Base-by-base conservation (phyloP, 2,797 vertebrate species). In the Sciurus carolinensis region DNA sequence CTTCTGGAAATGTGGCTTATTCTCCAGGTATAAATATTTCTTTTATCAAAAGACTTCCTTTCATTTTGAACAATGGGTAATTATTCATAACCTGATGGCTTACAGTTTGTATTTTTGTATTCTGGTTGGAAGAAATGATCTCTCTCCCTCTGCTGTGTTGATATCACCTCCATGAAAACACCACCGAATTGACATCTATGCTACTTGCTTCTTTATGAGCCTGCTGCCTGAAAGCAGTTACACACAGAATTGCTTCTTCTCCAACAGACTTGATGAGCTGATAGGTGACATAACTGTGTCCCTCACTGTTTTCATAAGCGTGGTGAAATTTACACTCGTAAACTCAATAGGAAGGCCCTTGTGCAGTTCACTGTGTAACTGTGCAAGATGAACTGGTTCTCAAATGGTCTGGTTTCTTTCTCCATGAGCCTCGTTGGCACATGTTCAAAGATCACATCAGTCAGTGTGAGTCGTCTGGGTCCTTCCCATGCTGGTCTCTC, bases 341-440 rank as follows among this genome's bases (percentile, higher is more conserved):
- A 39, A 81, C 57, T 77, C 62, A 73, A 24, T 28, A 83, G 18
- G 77, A 47, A 22, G 36, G 81, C 50, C 15, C 26, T 66, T 42
- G 66, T 88, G 67, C 66, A 67, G 92, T 84, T 89, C 22, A 0
- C 57, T 18, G 11, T 5, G 44, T 77, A 0, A 0, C 64, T 6
- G 24, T 42, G 79, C 71, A 84, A 39, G n/a, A 96, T 47, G 10
- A 94, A 47, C 54, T 75, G 86, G 75, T 50, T 91, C 85, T 96
- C 76, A 47, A 57, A 83, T 90, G 90, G 44, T 81, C 96, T 92
- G 92, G 36, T 87, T 67, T 97, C 82, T 87, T 44, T 95, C 73
- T 86, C 79, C 44, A 30, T 17, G 33, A 79, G 91, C 12, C 44
- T 73, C 44, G 71, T 59, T 95, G 91, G 85, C 80, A 42, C 3